Conservation (phyloP, 2,797 vertebrate species). For the Tolypeutes matacus region DNA sequence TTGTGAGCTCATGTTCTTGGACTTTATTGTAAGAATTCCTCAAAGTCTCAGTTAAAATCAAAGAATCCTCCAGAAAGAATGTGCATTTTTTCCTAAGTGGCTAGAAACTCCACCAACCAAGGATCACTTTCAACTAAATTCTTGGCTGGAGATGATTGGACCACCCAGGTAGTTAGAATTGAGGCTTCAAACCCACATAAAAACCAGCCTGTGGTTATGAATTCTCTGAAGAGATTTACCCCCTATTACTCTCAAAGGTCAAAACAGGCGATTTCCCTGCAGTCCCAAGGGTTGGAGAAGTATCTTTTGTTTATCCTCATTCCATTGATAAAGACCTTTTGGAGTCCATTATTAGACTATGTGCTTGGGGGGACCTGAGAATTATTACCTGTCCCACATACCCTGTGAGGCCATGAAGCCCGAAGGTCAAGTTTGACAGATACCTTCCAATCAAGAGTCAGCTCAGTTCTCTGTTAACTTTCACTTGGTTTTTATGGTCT, state of each 20-base stretch:
- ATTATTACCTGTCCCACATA: neutral
- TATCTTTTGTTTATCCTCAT: neutral
- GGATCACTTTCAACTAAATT: neutral
- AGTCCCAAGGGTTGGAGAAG: neutral
- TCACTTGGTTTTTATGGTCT: neutral
- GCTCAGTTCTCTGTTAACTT: neutral
- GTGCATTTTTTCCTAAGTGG: neutral
- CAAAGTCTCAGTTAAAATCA: neutral
- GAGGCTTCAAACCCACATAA: neutral
- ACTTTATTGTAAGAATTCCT: neutral
- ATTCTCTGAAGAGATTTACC: neutral
- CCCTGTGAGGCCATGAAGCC: neutral
- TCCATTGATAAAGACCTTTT: neutral
- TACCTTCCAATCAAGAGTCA: neutral
- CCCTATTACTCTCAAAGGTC: neutral
- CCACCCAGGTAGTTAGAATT: neutral
- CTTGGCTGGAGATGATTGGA: neutral
- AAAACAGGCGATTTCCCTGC: neutral
- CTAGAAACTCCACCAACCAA: neutral
- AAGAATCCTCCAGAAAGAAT: neutral
- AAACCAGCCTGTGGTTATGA: neutral
- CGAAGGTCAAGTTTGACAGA: constrained; percentile 32
- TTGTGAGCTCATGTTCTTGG: neutral
- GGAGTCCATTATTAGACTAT: neutral
- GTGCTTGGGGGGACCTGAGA: neutral